These are phyloP conservation scores for Acanthosepion lycidas DNA, from an alignment of 2,888 invertebrate species.

Conservation along the genomic window DNA sequence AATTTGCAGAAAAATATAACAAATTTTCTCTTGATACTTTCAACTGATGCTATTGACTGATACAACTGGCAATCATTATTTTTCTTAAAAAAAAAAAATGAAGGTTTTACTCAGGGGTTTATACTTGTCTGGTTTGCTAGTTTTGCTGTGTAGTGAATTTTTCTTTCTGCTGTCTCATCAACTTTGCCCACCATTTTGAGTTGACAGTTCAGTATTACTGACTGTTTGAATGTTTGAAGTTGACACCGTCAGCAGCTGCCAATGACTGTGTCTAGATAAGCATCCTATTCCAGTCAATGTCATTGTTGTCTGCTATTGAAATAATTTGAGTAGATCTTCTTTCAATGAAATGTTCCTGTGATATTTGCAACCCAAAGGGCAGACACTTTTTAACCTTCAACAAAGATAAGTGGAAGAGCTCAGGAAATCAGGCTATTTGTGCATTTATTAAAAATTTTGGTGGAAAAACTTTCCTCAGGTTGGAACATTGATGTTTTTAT, in stretches of 20 bases:
- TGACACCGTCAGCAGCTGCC: background rate
- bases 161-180: background rate
- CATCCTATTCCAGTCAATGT: background rate
- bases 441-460: too few species aligned
- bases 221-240: background rate
- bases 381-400: conserved; percentile 33
- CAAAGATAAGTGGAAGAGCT: background rate
- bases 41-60: too few species aligned
- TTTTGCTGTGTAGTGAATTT: background rate
- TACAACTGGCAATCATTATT: too few species aligned
- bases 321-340: conserved; percentile 2
- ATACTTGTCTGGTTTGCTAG: background rate
- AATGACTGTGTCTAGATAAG: background rate
- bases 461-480: too few species aligned
- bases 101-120: background rate
- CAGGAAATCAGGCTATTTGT: background rate
- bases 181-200: background rate
- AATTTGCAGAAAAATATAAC: background rate
- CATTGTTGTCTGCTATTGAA: background rate
- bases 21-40: background rate
- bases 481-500: too few species aligned
- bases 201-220: background rate
- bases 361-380: conserved; percentile 33
- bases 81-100: background rate
- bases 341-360: conserved; percentile 33